Base-by-base conservation (phyloP, 2,888 invertebrate species). In the Hypselothyrea guttata region DNA sequence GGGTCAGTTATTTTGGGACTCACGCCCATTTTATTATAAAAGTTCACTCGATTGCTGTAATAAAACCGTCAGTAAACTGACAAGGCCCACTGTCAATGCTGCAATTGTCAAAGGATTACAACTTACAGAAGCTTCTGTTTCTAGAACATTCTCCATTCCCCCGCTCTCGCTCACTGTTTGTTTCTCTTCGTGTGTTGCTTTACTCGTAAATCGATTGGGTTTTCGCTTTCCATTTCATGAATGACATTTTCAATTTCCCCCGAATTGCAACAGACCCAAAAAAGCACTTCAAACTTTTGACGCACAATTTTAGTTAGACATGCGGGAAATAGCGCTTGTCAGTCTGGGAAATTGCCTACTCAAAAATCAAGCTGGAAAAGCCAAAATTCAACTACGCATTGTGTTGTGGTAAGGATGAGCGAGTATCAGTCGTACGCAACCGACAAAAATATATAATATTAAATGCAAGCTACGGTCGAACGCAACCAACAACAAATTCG, bases 1-100 rank as follows among this genome's bases (percentile, higher is more conserved):
- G 58, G 69, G 72, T 72, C 72, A 72, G 61, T 49, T 72, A 72
- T 72, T 69, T 69, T 65, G 9, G 48, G 38, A 56, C 34, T 44
- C 52, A 58, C 58, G 53, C 60, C 48, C 42, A 30, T 49, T 8
- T 2, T 40, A 52, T 47, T 16, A 54, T 41, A 54, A 22, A 40
- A 38, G 47, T 58, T 48, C 58, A 40, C 48, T 45, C 46, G 53
- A 63, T 51, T 52, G 40, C 13, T 13, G 30, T 57, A 54, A 64
- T 65, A 65, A 58, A 65, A 38, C 54, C 48, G 69, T 45, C 69
- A 57, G 35, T 13, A 7, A 18, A 53, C 28, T 59, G 44, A 1
- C 22, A 22, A 4, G 22, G n/a, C 18, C 18, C 37, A 16, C 40
- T 31, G 18, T 22, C 5, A 7, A 4, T 47, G 18, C 18, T 31